Evolutionary conservation across 2,888 invertebrate genomes (phyloP), one percentile per base, ranked within the genome.

Genomic region (Aricia artaxerxes): DNA sequence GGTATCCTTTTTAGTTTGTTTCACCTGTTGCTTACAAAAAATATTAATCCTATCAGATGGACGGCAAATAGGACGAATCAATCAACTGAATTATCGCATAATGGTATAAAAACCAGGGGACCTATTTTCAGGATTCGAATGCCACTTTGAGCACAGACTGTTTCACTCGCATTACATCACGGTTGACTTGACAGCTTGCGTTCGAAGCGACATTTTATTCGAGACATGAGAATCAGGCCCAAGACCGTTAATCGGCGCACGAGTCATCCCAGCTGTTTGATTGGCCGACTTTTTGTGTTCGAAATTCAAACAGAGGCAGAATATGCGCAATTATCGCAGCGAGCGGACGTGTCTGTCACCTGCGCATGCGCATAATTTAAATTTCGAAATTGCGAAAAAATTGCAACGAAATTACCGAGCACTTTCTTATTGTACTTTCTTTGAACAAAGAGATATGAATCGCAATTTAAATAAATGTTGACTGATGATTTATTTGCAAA

Each of bases 231-330:
- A 57, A 57, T 57, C 57, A 13, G 57, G 4, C 13, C 16, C 16
- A 57, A 16, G 57, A 82, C 84, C 83, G 85, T 86, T 86, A 84
- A 87, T 82, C 80, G 78, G 90, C 91, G 91, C 92, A 92, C 92
- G 92, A 89, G 92, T 89, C 82, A 75, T 80, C 83, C 83, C 88
- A 87, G 84, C 90, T 91, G 91, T 87, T 83, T 86, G 87, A 89
- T 91, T 89, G 89, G 88, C 85, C 82, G 82, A 82, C 83, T 89
- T 90, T 91, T 89, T 89, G 85, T 90, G 87, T 91, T 89, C 87
- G 87, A 90, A 91, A 87, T 85, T 86, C 83, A 83, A 85, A 82
- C 85, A 84, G 85, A 85, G 79, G 82, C 86, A 87, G 85, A 86
- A 81, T 83, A 82, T 81, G 82, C 83, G 83, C 87, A 89, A 89